Evolutionary conservation across 2,113 vertebrate species (phyloP), one percentile per base, ranked within the genome.

Genomic region (Gulo gulo): DNA sequence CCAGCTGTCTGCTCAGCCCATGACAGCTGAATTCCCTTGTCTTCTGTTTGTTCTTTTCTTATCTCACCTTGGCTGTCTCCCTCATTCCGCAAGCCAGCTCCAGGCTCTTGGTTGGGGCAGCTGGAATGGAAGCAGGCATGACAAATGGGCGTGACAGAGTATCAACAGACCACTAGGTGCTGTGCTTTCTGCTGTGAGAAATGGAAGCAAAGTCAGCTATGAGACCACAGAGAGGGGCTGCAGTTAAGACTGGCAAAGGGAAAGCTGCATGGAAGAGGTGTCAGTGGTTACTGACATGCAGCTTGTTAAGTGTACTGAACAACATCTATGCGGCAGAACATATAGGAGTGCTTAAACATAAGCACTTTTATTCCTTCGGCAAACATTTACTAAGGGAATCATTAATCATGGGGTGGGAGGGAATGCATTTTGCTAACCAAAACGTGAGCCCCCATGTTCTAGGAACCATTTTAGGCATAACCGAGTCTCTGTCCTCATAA

Each of bases 351-450:
- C 21, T 34, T 65, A 36, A 57, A 47, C 34, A 39, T 11, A 23
- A 88, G 79, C 13, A n/a, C 57, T 10, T 21, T 61, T 47, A 45
- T 69, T 86, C 45, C 65, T 57, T 65, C 73, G n/a, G 45, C 36
- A 67, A 67, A 36, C 20, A 73, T 9, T 52, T 29, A 4, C 23
- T 6, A 4, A 94, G 59, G 65, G 69, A 55, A 21, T 71, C 86
- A 50, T 94, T 92, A 84, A 88, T 97, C 83, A 82, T 16, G 0
- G 15, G 12, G 12, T 12, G 24, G n/a, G 57, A 88, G 71, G 36
- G 83, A 55, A 84, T 87, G 86, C 52, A 81, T 65, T 94, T 95
- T 79, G 45, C 73, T 83, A 76, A 92, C 50, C 29, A 79, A 84
- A 92, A 92, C 83, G 86, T 80, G 36, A 96, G 50, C 18, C 67